Base-by-base conservation (phyloP, 2,797 vertebrate species). In the Gallinago nigripennis region DNA sequence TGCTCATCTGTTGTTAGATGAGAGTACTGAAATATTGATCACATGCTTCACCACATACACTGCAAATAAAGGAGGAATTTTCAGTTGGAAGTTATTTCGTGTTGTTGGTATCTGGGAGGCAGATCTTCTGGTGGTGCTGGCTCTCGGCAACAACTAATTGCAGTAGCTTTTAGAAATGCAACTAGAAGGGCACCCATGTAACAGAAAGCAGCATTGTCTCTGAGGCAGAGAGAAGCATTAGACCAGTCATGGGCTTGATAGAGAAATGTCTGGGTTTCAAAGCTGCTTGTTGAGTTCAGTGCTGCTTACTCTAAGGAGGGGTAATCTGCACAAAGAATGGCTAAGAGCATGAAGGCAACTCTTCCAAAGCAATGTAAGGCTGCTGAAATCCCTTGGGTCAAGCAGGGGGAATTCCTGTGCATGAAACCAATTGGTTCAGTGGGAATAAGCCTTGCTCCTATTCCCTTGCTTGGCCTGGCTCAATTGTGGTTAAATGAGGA, bases 341-440 rank as follows among this genome's bases (percentile, higher is more conserved):
- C 86, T 95, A 53, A 92, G 61, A 79, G 81, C 71, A 21, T 19
- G 71, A 69, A 83, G 82, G 60, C 41, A 80, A 70, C 6, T 64
- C 71, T 91, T 82, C 77, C 88, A 70, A 31, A 82, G 89, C 48
- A 63, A 37, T 17, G 37, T 72, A 79, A 85, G 77, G 35, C 91
- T 79, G 66, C 80, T 91, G 85, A 90, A 96, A 95, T 94, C 91
- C 85, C 80, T 48, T 45, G 77, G 92, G 94, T 97, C 91, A 95
- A 33, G 60, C 56, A 53, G 68, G 94, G 95, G 39, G 53, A 94
- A 94, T 75, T 94, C 43, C 83, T 65, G 25, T 28, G 30, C 51
- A 54, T 37, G 78, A 75, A 89, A 94, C 87, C 63, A 33, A 63
- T 88, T 92, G 79, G 94, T 90, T 92, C 73, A 64, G 16, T 60